Percentiles rank a stretch among this genome's conserved stretches.
These are phyloP conservation scores for Anableps anableps DNA, from an alignment of 2,797 vertebrate species.

Conservation along the genomic window DNA sequence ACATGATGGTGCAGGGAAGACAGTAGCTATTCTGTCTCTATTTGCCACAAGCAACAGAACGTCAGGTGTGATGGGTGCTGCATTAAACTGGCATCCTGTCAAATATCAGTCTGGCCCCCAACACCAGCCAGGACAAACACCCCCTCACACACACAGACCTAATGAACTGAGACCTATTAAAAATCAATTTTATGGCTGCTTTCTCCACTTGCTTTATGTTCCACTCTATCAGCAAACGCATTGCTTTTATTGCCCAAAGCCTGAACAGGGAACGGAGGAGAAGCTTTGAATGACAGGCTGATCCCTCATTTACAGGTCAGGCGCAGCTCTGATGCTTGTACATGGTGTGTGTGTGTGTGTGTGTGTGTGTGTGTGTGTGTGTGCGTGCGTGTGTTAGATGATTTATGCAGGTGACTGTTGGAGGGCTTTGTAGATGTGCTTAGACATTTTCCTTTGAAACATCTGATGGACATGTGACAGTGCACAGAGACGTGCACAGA, in stretches of 20 bases:
- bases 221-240: constrained; percentile 62
- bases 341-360: not conserved
- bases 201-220: constrained; percentile 65
- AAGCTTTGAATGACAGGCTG: constrained; percentile 6
- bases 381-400: not conserved
- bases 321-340: not conserved
- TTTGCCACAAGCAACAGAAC: constrained; percentile 6
- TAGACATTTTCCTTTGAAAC: not conserved
- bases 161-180: constrained; percentile 75
- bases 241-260: constrained; percentile 5
- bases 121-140: constrained; percentile 14
- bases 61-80: constrained; percentile 33
- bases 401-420: not conserved
- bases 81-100: constrained; percentile 2
- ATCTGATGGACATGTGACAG: not conserved
- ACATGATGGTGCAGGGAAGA: not conserved
- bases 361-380: not conserved
- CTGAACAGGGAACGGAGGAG: not conserved
- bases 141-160: constrained; percentile 26
- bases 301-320: constrained; percentile 13
- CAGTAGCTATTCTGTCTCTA: not conserved
- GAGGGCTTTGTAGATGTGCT: not conserved
- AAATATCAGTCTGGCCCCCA: constrained; percentile 2
- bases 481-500: not conserved
- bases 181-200: constrained; percentile 76